Percentiles rank a stretch among this genome's conserved stretches.
These are phyloP conservation scores for Epinotia brunnichana DNA, from an alignment of 2,888 invertebrate genomes.

Conservation along the genomic window DNA sequence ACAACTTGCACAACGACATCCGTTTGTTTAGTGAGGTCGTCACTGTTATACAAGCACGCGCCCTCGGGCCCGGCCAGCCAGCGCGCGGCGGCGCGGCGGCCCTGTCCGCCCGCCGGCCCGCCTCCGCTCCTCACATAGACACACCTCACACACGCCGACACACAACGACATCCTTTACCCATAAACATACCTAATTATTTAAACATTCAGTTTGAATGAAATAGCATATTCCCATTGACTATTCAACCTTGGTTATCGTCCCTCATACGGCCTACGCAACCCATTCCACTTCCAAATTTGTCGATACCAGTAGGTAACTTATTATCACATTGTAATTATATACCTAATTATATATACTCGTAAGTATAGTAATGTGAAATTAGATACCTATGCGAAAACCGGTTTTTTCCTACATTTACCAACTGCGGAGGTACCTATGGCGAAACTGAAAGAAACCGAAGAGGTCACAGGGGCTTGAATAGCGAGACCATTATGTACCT, in stretches of 20 bases:
- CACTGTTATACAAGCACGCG: neutral
- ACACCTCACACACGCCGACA: neutral
- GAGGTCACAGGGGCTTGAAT: neutral
- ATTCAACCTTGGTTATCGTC: conserved; percentile 26
- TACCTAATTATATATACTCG: no score
- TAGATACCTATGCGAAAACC: neutral
- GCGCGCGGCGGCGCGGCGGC: neutral
- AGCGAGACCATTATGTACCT: neutral
- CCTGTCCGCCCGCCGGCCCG: conserved; percentile 11
- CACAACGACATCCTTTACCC: conserved; percentile 38
- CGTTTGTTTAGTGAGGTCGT: conserved; percentile 26
- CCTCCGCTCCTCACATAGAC: conserved; percentile 16
- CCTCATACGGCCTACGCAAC: conserved; percentile 25
- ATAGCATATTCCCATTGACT: conserved; percentile 37
- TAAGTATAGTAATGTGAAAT: neutral
- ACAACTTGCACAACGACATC: no score
- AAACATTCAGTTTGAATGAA: conserved; percentile 34
- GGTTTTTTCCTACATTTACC: neutral
- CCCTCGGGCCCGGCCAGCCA: neutral
- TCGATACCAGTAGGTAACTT: conserved; percentile 8
- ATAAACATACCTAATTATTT: conserved; percentile 20
- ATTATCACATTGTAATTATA: no score
- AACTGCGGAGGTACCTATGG: neutral
- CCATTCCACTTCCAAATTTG: conserved; percentile 28
- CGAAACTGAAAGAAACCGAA: neutral